phyloP scores from a whole-genome alignment of 2,888 invertebrate species.

The Drepana falcataria region DNA sequence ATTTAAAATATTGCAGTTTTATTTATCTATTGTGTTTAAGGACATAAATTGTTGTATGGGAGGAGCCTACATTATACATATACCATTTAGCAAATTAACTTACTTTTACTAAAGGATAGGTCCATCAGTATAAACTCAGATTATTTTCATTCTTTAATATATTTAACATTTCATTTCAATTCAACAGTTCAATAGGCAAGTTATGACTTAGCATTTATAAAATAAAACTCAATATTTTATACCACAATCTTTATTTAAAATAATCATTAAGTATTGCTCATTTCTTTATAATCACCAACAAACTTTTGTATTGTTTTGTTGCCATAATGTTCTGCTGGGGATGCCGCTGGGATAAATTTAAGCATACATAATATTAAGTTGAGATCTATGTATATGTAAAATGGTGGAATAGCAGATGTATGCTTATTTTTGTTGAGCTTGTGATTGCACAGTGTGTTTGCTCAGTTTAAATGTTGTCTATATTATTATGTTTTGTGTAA shows the following conservation, averaged over 20 bases:
- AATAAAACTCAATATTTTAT: too few relatives aligned
- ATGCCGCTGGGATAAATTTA: constrained; percentile 39
- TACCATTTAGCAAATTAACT: too few relatives aligned
- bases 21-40: too few relatives aligned
- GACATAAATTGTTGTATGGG: not conserved
- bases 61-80: too few relatives aligned
- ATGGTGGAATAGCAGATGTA: constrained; percentile 8
- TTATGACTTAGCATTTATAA: too few relatives aligned
- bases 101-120: too few relatives aligned
- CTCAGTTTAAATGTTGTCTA: constrained; percentile 6
- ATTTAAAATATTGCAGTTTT: constrained; percentile 10
- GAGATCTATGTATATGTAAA: not conserved
- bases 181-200: too few relatives aligned
- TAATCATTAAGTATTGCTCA: not conserved
- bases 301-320: not conserved
- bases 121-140: too few relatives aligned
- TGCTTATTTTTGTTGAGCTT: constrained; percentile 32
- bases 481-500: constrained; percentile 1
- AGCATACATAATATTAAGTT: constrained; percentile 18
- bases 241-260: too few relatives aligned
- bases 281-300: not conserved
- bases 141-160: too few relatives aligned
- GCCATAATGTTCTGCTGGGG: constrained; percentile 25
- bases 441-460: constrained; percentile 37
- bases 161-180: too few relatives aligned